phyloP scores from a whole-genome alignment of 2,888 invertebrate genomes.

The Boloria selene region DNA sequence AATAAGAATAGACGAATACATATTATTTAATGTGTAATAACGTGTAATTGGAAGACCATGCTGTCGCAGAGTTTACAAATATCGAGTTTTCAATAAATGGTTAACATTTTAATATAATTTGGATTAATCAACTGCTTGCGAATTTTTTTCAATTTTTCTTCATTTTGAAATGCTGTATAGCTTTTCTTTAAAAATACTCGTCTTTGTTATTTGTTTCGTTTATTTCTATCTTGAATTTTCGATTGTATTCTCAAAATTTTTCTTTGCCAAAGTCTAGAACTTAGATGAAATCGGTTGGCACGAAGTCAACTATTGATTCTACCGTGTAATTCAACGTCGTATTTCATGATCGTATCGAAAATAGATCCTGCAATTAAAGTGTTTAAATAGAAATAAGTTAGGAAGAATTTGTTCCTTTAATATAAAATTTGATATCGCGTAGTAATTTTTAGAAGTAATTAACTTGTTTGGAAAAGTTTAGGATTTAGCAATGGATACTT shows the following conservation, averaged over 20 bases:
- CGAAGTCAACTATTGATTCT: conserved; percentile 26
- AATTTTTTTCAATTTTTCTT: no score
- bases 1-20: no score
- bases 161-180: no score
- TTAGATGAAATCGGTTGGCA: conserved; percentile 25
- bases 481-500: no score
- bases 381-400: not conserved
- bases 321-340: conserved; percentile 16
- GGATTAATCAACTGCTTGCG: no score
- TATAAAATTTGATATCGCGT: not conserved
- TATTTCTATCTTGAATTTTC: not conserved
- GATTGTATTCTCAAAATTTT: conserved; percentile 5
- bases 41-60: no score
- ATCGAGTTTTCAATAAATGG: no score
- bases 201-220: conserved; percentile 2
- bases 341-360: conserved; percentile 6
- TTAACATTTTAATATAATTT: no score
- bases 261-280: conserved; percentile 12
- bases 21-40: no score
- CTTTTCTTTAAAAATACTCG: not conserved
- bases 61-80: no score
- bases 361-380: conserved; percentile 12
- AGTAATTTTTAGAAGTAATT: no score
- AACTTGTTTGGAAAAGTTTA: no score
- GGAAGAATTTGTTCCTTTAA: not conserved